Evolutionary conservation across 1,140 invertebrate genomes (phyloP).

Genomic region (Arctopsyche grandis): DNA sequence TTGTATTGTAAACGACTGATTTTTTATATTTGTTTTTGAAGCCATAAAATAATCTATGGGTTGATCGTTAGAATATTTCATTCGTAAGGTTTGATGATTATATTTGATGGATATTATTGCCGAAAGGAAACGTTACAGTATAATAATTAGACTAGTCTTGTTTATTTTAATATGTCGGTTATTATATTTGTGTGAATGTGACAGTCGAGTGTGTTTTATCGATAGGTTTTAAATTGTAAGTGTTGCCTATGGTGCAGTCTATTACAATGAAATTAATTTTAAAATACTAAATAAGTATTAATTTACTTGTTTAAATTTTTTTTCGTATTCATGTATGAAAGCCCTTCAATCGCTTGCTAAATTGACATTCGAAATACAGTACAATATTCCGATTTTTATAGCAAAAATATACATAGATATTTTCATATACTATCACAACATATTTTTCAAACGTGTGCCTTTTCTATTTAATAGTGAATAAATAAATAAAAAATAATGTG

Average conservation of each 20-base stretch:
- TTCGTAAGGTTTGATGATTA: too few species aligned
- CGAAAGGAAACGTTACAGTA: too few species aligned
- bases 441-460: slow-evolving; percentile 7
- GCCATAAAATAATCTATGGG: neutral
- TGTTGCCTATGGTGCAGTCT: too few species aligned
- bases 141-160: too few species aligned
- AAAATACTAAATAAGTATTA: too few species aligned
- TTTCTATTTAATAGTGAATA: neutral
- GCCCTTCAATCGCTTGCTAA: slow-evolving; percentile 26
- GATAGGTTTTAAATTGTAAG: neutral
- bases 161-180: neutral
- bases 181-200: neutral
- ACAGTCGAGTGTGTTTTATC: neutral
- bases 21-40: slow-evolving; percentile 5
- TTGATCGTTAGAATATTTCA: neutral
- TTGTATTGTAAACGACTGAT: slow-evolving; percentile 1
- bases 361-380: neutral
- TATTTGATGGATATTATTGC: too few species aligned
- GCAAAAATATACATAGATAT: neutral
- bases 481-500: neutral
- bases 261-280: too few species aligned
- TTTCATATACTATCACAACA: neutral
- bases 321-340: neutral
- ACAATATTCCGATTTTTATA: neutral
- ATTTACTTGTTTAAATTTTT: neutral